phyloP scores from a whole-genome alignment of 2,888 invertebrate species.

The Coenonympha arcania region DNA sequence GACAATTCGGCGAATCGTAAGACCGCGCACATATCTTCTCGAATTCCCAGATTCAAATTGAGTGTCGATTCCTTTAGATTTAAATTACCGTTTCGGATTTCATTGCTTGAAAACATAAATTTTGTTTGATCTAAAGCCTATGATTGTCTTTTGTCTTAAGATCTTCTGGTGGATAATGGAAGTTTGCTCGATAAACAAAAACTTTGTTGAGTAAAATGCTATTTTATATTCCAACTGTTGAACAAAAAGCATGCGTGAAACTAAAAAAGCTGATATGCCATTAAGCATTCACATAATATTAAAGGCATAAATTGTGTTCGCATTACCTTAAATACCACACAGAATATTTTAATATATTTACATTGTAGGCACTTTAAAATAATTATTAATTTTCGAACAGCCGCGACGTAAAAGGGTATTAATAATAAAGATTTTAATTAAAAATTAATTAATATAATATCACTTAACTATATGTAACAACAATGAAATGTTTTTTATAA shows the following conservation, averaged over 20 bases:
- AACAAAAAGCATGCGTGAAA: not conserved
- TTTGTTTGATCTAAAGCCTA: slow-evolving; percentile 3
- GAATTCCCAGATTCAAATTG: slow-evolving; percentile 32
- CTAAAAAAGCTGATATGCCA: not conserved
- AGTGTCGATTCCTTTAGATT: slow-evolving; percentile 21
- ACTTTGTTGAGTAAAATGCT: not conserved
- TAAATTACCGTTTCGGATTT: slow-evolving; percentile 12
- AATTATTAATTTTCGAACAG: slow-evolving; percentile 8
- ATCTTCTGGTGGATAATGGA: not conserved
- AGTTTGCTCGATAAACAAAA: not conserved
- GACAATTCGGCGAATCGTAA: slow-evolving; percentile 45
- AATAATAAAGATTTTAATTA: slow-evolving; percentile 5
- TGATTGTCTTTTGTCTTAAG: not conserved
- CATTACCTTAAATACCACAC: not conserved
- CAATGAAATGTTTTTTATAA: no score
- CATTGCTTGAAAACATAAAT: slow-evolving; percentile 9
- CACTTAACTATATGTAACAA: not conserved
- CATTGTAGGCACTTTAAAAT: slow-evolving; percentile 7
- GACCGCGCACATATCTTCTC: slow-evolving; percentile 38
- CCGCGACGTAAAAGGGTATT: slow-evolving; percentile 5
- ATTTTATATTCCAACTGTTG: not conserved
- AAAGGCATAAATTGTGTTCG: not conserved
- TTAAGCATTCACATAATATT: not conserved
- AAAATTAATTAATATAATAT: not conserved
- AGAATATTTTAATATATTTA: slow-evolving; percentile 16